A percentile compares a stretch with the other conserved stretches of the same genome.
These are phyloP conservation scores for Herpailurus yagouaroundi DNA, from an alignment of 2,113 vertebrate genomes.

Conservation along the genomic window DNA sequence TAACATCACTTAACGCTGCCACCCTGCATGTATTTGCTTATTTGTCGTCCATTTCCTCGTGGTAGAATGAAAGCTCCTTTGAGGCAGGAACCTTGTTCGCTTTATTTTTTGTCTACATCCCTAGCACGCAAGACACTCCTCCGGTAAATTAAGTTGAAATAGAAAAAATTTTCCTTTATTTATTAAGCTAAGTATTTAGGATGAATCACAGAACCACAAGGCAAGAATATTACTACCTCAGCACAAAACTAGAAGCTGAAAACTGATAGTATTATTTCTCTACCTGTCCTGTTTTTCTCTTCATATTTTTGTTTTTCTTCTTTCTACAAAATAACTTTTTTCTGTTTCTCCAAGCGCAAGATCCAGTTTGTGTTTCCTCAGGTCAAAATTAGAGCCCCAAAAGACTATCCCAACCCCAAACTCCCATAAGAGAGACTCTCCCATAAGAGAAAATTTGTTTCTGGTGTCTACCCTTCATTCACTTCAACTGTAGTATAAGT, in stretches of 20 bases:
- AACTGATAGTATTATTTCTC: not conserved
- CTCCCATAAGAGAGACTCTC: not conserved
- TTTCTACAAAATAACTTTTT: not conserved
- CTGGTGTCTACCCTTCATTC: not conserved
- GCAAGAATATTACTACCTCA: not conserved
- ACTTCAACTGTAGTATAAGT: not conserved
- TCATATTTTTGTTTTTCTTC: not conserved
- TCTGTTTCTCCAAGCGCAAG: not conserved
- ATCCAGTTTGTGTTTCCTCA: not conserved
- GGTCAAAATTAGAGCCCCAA: not conserved
- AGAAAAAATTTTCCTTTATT: not conserved
- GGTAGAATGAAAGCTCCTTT: not conserved
- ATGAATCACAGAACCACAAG: not conserved
- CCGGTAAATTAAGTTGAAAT: not conserved
- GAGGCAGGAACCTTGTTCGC: not conserved
- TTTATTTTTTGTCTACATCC: not conserved
- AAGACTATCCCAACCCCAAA: not conserved
- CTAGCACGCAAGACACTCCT: not conserved
- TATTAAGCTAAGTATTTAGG: not conserved
- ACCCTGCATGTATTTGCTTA: not conserved
- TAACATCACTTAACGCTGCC: not conserved
- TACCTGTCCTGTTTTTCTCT: not conserved
- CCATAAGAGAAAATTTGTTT: not conserved
- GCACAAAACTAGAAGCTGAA: not conserved
- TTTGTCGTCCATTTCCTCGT: not conserved